Percentiles rank a stretch among this genome's conserved stretches.
Conservation (phyloP, 1,140 invertebrate genomes). For the Dinothrombium tinctorium region DNA sequence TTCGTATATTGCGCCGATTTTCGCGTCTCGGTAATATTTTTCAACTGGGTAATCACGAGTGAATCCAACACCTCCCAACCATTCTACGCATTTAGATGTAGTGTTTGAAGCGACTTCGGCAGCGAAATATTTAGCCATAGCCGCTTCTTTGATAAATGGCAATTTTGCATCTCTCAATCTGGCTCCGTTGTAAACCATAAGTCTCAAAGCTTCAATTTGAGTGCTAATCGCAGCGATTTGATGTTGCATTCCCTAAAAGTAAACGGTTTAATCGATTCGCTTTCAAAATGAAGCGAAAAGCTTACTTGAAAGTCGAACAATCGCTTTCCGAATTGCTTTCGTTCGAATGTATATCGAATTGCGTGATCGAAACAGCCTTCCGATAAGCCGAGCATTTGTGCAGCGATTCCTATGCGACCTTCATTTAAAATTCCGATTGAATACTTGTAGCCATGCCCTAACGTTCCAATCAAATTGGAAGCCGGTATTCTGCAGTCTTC, state of each 20-base stretch:
- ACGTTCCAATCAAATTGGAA: conserved; percentile 42
- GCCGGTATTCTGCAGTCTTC: conserved; percentile 22
- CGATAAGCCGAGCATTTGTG: conserved; percentile 83
- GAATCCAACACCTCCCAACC: conserved; percentile 91
- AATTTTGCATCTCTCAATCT: conserved; percentile 53
- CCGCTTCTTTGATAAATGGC: conserved; percentile 68
- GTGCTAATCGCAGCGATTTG: conserved; percentile 68
- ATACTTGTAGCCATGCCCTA: conserved; percentile 81
- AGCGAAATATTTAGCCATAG: conserved; percentile 79
- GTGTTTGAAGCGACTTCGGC: conserved; percentile 46
- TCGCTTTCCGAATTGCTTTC: conserved; percentile 71
- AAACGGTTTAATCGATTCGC: background rate
- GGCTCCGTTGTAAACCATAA: conserved; percentile 82
- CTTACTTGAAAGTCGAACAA: conserved; percentile 70
- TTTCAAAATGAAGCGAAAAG: background rate
- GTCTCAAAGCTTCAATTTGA: conserved; percentile 60
- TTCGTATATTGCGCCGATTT: conserved; percentile 69
- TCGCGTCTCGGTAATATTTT: conserved; percentile 83
- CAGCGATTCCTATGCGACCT: conserved; percentile 77
- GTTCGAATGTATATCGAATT: conserved; percentile 69
- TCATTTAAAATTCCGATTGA: conserved; percentile 83
- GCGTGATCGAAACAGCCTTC: conserved; percentile 79
- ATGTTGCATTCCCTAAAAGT: conserved; percentile 64
- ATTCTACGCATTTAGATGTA: conserved; percentile 77
- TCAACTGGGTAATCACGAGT: conserved; percentile 86